Base-by-base conservation (phyloP, 1,140 invertebrate genomes). In the Penaeus japonicus region DNA sequence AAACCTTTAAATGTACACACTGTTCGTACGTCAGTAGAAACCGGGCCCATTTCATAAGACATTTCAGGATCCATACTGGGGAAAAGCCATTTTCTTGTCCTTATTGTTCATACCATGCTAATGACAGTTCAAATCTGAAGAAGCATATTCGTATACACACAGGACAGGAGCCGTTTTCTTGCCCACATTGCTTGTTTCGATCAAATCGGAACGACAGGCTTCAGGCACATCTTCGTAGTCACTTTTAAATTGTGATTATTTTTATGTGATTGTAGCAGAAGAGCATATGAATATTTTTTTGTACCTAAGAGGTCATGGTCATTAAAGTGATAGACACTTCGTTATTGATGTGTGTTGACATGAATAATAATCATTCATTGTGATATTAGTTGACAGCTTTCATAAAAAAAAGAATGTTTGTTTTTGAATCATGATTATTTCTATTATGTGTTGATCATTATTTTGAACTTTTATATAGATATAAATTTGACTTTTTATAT, bases 31-130 rank as follows among this genome's bases (percentile, higher is more conserved):
- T 30, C 24, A 62, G 89, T 39, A 12, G 39, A n/a, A 89, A 89
- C 18, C 57, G 57, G 10, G 84, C 59, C 62, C 89, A 89, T 30
- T 82, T 89, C 32, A 83, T 83, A 39, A 84, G 87, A 53, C 89
- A 90, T 89, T 78, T 85, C 30, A 73, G 87, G 18, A 86, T 84
- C 20, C 89, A 90, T 55, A 90, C 89, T 12, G 89, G 89, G 32
- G 89, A 90, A 73, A 90, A 90, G 54, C 89, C 86, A 24, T 90
- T 90, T 78, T 79, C 77, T 24, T 80, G 85, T 53, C 35, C 85
- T 24, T 35, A 70, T 18, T 87, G 84, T 47, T 79, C 84, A 20
- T 85, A 85, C 75, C 84, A 85, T 53, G 54, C 84, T 15, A 59
- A 75, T 32, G 84, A 85, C 30, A 85, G 79, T 54, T 85, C 84